phyloP scores from a whole-genome alignment of 2,797 vertebrate species.

The Sciaenops ocellatus region DNA sequence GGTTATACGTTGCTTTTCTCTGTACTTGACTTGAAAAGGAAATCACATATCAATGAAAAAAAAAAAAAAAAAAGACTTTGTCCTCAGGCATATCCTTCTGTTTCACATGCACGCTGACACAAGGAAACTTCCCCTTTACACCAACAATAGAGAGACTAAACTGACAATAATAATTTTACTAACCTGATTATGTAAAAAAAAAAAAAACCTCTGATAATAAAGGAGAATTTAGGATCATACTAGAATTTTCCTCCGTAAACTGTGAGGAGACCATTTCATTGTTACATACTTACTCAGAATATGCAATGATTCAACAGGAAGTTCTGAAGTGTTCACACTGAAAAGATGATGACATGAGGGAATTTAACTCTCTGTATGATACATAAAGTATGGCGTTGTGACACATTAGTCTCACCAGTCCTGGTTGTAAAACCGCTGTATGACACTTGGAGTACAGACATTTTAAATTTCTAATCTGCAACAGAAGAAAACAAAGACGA shows the following conservation, averaged over 20 bases:
- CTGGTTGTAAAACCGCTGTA: neutral
- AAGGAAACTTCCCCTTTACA: conserved; percentile 9
- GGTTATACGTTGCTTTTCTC: conserved; percentile 32
- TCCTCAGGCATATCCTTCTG: conserved; percentile 72
- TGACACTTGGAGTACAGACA: neutral
- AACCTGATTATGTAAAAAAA: conserved; percentile 1
- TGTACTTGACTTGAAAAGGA: conserved; percentile 60
- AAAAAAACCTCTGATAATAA: conserved; percentile 13
- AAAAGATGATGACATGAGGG: neutral
- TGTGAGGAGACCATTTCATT: conserved; percentile 20
- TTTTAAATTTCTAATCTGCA: neutral
- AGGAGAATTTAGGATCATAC: neutral
- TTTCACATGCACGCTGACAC: conserved; percentile 11
- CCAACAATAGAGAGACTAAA: neutral
- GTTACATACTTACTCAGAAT: conserved; percentile 20
- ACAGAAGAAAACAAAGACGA: neutral
- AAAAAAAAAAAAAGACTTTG: conserved; percentile 40
- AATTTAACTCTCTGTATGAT: neutral
- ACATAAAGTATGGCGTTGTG: neutral
- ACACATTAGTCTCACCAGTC: neutral
- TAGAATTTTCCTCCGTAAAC: neutral
- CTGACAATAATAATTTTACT: neutral
- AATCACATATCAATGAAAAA: conserved; percentile 73
- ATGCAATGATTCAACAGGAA: conserved; percentile 21
- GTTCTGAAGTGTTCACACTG: neutral